These are phyloP conservation scores for Papio anubis DNA, from an alignment of 2,113 vertebrate species.

Conservation along the genomic window DNA sequence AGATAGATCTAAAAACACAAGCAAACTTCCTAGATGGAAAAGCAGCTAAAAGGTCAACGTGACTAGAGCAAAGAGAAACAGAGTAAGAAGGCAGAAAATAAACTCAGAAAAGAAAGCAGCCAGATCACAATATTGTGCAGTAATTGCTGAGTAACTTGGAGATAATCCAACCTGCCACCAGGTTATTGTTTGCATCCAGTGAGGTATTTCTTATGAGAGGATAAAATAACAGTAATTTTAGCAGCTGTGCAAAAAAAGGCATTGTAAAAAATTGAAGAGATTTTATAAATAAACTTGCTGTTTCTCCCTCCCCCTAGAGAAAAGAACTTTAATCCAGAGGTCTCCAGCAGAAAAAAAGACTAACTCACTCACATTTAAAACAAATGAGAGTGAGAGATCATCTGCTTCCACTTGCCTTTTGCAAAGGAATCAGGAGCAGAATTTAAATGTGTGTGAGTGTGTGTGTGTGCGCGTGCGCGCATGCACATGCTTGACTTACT, in stretches of 20 bases:
- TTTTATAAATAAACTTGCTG: not conserved
- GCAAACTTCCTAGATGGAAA: not conserved
- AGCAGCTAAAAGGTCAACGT: not conserved
- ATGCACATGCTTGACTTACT: not conserved
- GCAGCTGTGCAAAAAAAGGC: not conserved
- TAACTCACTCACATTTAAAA: not conserved
- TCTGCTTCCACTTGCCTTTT: not conserved
- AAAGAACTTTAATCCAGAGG: not conserved
- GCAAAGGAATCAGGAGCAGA: not conserved
- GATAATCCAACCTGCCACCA: not conserved
- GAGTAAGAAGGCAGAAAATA: not conserved
- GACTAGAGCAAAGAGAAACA: not conserved
- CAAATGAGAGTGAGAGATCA: not conserved
- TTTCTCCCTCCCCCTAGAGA: not conserved
- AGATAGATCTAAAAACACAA: not conserved
- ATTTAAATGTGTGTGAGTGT: not conserved
- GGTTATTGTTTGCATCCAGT: not conserved
- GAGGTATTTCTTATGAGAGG: not conserved
- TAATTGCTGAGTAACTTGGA: not conserved
- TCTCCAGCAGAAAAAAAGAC: not conserved
- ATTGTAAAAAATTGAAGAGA: not conserved
- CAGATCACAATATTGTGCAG: too few relatives aligned
- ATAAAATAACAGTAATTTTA: not conserved
- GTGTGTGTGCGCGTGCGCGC: fast-evolving
- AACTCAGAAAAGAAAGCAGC: not conserved